A percentile compares a stretch with the other conserved stretches of the same genome.
Evolutionary conservation across 2,888 invertebrate genomes (phyloP).

Genomic region (Brachynemurus nebulosus): DNA sequence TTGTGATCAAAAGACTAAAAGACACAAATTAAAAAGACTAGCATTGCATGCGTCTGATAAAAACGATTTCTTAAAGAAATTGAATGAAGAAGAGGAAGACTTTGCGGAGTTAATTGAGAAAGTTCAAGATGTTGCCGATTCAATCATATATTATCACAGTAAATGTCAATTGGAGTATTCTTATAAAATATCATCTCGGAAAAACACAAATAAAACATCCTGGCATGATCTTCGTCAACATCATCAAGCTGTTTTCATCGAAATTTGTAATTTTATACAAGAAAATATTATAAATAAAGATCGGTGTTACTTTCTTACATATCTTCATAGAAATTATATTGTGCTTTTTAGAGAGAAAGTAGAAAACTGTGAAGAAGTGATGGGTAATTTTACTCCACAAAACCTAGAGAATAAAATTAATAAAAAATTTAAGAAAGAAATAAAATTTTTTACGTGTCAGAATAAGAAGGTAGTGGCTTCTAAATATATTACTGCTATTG

Average conservation of each 20-base stretch:
- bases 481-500: neutral
- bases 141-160: too few species aligned
- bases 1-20: conserved; percentile 15
- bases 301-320: neutral
- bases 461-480: neutral
- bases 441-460: neutral
- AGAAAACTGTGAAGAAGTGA: neutral
- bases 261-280: too few species aligned
- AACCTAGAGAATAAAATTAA: neutral
- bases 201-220: too few species aligned
- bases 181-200: too few species aligned
- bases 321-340: neutral
- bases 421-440: too few species aligned
- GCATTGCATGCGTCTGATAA: conserved; percentile 13
- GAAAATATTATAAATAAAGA: conserved; percentile 6
- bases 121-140: too few species aligned
- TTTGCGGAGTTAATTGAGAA: too few species aligned
- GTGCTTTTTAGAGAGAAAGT: neutral
- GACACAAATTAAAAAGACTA: too few species aligned
- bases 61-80: conserved; percentile 11
- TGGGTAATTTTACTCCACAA: neutral
- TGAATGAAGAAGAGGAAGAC: too few species aligned
- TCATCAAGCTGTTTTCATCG: too few species aligned
- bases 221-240: too few species aligned
- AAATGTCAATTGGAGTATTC: too few species aligned